Percentiles rank a stretch among this genome's conserved stretches.
Conservation (phyloP, 2,113 vertebrate species). For the Gambusia affinis region DNA sequence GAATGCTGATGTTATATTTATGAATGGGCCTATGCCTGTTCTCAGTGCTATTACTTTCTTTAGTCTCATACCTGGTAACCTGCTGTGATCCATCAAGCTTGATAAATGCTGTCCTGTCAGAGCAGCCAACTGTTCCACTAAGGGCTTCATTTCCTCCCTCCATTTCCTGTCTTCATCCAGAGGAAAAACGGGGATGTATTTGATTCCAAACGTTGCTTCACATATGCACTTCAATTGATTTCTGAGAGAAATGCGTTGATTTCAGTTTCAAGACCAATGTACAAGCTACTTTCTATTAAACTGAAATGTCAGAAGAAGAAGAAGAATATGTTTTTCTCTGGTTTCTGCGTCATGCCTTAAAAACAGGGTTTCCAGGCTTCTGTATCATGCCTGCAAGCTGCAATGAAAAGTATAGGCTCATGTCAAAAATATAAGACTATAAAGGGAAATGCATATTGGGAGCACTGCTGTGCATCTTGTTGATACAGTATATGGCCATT, state of each 20-base stretch:
- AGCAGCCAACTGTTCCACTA: constrained; percentile 61
- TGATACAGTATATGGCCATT: too few relatives aligned
- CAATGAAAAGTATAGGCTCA: too few relatives aligned
- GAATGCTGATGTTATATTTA: constrained; percentile 24
- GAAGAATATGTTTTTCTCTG: too few relatives aligned
- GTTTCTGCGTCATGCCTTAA: too few relatives aligned
- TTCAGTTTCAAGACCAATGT: not conserved
- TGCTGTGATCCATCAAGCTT: constrained; percentile 34
- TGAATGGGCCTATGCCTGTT: constrained; percentile 11
- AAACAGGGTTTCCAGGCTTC: too few relatives aligned
- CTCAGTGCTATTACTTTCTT: constrained; percentile 3
- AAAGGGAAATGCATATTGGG: too few relatives aligned
- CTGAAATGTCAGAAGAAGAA: too few relatives aligned
- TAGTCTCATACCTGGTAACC: constrained; percentile 33
- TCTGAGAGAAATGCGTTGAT: too few relatives aligned
- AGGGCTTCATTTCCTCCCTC: constrained; percentile 2
- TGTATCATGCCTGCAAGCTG: too few relatives aligned
- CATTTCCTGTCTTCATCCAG: constrained; percentile 4
- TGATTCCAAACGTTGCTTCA: constrained; percentile 4
- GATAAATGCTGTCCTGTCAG: constrained; percentile 62
- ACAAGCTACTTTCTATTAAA: not conserved
- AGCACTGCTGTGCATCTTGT: too few relatives aligned
- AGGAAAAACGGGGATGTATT: constrained; percentile 15
- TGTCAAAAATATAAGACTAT: too few relatives aligned
- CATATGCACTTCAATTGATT: too few relatives aligned